These are phyloP conservation scores for Sceloporus tristichus DNA, from an alignment of 2,113 vertebrate genomes.

Conservation along the genomic window DNA sequence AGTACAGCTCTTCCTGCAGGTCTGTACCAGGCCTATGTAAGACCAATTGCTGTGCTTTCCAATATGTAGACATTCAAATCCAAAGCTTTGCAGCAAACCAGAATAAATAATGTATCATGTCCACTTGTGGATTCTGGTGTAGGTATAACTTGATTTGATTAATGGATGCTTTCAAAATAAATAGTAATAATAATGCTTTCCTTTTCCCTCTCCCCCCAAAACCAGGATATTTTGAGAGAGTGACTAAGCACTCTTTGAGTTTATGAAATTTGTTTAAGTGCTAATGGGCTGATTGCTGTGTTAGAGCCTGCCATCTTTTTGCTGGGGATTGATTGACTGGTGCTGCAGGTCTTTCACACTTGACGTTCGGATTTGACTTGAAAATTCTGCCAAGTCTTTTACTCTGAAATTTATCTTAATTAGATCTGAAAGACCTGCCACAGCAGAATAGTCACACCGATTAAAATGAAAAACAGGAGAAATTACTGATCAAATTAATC, in stretches of 20 bases:
- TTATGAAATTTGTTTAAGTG: slow-evolving; percentile 98
- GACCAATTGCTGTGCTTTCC: neutral
- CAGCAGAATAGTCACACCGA: slow-evolving; percentile 99
- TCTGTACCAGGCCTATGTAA: neutral
- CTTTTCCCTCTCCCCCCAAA: slow-evolving; percentile 26
- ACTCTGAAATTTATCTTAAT: slow-evolving; percentile 99
- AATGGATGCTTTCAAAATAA: slow-evolving; percentile 44
- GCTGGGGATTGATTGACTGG: slow-evolving; percentile 95
- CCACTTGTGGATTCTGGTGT: slow-evolving; percentile 48
- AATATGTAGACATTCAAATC: slow-evolving; percentile 27
- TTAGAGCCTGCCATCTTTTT: slow-evolving; percentile 85
- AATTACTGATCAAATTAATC: slow-evolving; percentile 99
- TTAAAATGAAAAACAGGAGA: slow-evolving; percentile 99
- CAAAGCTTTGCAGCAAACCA: slow-evolving; percentile 34
- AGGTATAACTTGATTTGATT: slow-evolving; percentile 32
- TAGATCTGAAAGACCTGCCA: slow-evolving; percentile 99
- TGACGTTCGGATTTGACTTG: slow-evolving; percentile 92
- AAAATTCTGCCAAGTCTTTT: slow-evolving; percentile 97
- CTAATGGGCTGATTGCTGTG: slow-evolving; percentile 93
- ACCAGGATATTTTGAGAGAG: slow-evolving; percentile 74
- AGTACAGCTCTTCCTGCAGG: too few relatives aligned
- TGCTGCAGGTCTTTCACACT: slow-evolving; percentile 93
- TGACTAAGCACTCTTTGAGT: slow-evolving; percentile 90
- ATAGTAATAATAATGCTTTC: slow-evolving; percentile 42
- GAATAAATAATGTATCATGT: slow-evolving; percentile 29